Evolutionary conservation across 2,888 invertebrate genomes (phyloP).

Genomic region (Drosophila rubida): DNA sequence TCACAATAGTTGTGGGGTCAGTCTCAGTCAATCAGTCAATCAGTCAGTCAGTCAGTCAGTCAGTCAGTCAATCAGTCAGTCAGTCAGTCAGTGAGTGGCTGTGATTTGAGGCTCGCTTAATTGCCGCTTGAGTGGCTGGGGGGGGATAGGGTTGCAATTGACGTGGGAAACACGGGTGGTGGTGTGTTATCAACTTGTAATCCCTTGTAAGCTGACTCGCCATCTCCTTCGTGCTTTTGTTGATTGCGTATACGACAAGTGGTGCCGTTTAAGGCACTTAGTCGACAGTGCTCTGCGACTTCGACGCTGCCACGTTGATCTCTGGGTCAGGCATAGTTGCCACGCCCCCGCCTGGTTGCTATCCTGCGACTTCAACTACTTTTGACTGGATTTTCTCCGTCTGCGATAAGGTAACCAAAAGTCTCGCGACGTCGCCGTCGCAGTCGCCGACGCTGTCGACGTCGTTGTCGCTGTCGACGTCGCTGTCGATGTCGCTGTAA

Average conservation of each 20-base stretch:
- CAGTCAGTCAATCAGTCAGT: too few relatives aligned
- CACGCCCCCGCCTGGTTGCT: background rate
- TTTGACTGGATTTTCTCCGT: slow-evolving; percentile 23
- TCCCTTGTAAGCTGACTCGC: slow-evolving; percentile 7
- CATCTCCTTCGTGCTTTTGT: background rate
- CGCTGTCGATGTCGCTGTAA: slow-evolving; percentile 50
- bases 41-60: background rate
- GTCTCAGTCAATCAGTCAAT: too few relatives aligned
- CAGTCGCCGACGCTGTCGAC: background rate
- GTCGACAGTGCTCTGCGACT: slow-evolving; percentile 6
- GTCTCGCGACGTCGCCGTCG: slow-evolving; percentile 9
- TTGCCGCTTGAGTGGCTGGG: slow-evolving; percentile 2
- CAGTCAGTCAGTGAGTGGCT: too few relatives aligned
- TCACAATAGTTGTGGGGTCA: too few relatives aligned
- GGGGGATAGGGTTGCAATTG: background rate
- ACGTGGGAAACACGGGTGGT: background rate
- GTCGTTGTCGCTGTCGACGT: slow-evolving; percentile 14
- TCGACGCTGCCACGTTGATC: slow-evolving; percentile 15
- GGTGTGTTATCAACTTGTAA: slow-evolving; percentile 20
- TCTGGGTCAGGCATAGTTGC: slow-evolving; percentile 28
- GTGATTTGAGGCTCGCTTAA: slow-evolving; percentile 6
- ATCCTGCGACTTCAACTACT: background rate
- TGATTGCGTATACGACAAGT: slow-evolving; percentile 34
- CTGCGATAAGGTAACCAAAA: slow-evolving; percentile 41
- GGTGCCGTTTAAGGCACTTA: slow-evolving; percentile 31